These are phyloP conservation scores for Erpobdella octoculata DNA, from an alignment of 2,888 invertebrate genomes.

Conservation along the genomic window DNA sequence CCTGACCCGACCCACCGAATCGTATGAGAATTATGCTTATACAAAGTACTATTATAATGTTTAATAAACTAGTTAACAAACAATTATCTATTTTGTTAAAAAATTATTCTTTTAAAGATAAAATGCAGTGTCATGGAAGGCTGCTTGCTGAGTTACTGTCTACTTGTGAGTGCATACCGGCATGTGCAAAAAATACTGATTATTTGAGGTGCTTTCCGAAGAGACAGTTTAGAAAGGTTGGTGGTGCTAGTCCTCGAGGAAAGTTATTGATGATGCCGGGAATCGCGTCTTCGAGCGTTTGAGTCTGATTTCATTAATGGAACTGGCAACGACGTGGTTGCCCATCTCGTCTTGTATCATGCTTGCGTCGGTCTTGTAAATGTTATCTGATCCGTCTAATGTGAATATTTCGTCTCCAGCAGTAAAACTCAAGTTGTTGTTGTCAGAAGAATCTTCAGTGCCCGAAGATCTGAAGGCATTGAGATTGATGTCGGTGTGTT, in stretches of 20 bases:
- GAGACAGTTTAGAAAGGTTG: neutral
- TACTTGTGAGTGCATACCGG: neutral
- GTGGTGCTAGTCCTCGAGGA: constrained; percentile 8
- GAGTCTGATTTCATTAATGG: constrained; percentile 23
- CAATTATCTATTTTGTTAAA: too few species aligned
- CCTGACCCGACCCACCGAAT: too few species aligned
- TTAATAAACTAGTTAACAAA: too few species aligned
- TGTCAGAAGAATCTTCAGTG: constrained; percentile 22
- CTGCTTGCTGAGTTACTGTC: too few species aligned
- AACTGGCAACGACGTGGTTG: constrained; percentile 18
- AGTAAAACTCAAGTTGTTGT: constrained; percentile 25
- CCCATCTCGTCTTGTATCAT: constrained; percentile 23
- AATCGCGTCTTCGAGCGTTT: constrained; percentile 8
- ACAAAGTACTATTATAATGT: too few species aligned
- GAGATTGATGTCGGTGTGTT: neutral
- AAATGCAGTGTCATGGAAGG: too few species aligned
- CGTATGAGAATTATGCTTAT: too few species aligned
- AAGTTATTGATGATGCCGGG: constrained; percentile 15
- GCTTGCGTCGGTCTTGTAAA: neutral
- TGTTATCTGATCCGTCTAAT: constrained; percentile 9
- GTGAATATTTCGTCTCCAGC: constrained; percentile 21
- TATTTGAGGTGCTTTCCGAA: too few species aligned
- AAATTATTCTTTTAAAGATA: too few species aligned
- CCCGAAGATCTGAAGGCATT: constrained; percentile 12
- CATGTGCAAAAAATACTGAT: neutral